A percentile compares a stretch with the other conserved stretches of the same genome.
Conservation (phyloP, 2,113 vertebrate genomes). For the Lycocorax pyrrhopterus region DNA sequence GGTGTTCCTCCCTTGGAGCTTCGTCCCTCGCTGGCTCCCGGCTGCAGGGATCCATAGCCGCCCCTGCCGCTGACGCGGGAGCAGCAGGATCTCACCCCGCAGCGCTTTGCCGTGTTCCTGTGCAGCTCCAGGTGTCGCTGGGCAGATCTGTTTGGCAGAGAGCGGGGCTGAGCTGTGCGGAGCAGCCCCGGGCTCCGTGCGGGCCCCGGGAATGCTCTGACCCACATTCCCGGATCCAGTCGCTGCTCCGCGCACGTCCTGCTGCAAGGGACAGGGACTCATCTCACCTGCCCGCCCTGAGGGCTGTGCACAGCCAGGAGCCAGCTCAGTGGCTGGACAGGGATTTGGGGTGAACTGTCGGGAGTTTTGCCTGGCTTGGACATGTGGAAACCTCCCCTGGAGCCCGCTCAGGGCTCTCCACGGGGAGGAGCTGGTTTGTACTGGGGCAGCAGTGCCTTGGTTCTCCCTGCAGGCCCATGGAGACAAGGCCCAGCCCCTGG, state of each 20-base stretch:
- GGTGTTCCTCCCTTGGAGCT: not conserved
- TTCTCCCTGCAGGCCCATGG: not conserved
- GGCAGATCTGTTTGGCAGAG: not conserved
- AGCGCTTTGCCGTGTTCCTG: not conserved
- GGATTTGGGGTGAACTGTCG: not conserved
- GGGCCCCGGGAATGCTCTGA: not conserved
- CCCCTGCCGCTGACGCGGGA: not conserved
- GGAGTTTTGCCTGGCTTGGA: not conserved
- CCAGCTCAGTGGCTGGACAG: not conserved
- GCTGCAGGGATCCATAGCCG: fast-evolving
- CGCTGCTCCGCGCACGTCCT: not conserved
- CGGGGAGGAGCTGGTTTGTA: not conserved
- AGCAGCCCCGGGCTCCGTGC: not conserved
- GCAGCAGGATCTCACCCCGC: not conserved
- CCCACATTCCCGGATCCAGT: not conserved
- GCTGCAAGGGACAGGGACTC: not conserved
- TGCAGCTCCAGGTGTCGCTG: not conserved
- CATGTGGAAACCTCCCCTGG: not conserved
- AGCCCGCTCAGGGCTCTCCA: fast-evolving
- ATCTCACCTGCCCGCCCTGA: not conserved
- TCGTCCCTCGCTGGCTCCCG: not conserved
- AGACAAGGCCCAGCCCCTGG: fast-evolving
- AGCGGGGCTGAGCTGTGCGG: not conserved
- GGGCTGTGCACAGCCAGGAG: not conserved
- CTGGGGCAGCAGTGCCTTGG: not conserved